Evolutionary conservation across 2,888 invertebrate genomes (phyloP), one percentile per base, ranked within the genome.

Genomic region (Chesias legatella): DNA sequence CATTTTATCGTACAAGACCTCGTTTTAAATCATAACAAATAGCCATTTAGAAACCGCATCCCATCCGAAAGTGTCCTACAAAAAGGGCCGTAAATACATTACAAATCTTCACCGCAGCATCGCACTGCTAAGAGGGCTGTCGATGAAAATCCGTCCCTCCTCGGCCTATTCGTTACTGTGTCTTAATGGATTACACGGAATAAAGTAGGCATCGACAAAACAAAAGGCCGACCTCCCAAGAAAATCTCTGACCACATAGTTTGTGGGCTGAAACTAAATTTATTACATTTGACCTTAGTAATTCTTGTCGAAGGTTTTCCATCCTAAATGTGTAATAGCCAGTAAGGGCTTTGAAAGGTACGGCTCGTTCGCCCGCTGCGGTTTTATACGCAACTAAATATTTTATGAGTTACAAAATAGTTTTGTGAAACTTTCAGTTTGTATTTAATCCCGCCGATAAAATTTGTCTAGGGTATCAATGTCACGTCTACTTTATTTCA

Each of bases 1-100:
- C 76, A 78, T 84, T 84, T 76, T 69, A 73, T 79, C 74, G 78
- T 82, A 78, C 81, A 79, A 76, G 77, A 71, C 73, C 79, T 81
- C 80, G 82, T 83, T 83, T 79, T 78, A 84, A 84, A 84, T 84
- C 83, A 84, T 85, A 85, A 84, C 81, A 81, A 83, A 85, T 83
- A 78, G 84, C 82, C 77, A 79, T 83, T 81, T 80, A 75, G 79
- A 82, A 83, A 84, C 82, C 84, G 73, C 84, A 83, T 79, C 79
- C 75, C 68, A 61, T 70, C 74, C 78, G 72, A 60, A 73, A 80
- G 75, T 79, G 80, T 80, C 83, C 69, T 80, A 77, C 74, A 75
- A 79, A 80, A 79, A 79, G 79, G 79, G 76, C 72, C 63, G 72
- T 72, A 76, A 75, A 80, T 77, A 79, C 77, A 79, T 81, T 79